Evolutionary conservation across 2,113 vertebrate species (phyloP).

Genomic region (Sorex araneus): DNA sequence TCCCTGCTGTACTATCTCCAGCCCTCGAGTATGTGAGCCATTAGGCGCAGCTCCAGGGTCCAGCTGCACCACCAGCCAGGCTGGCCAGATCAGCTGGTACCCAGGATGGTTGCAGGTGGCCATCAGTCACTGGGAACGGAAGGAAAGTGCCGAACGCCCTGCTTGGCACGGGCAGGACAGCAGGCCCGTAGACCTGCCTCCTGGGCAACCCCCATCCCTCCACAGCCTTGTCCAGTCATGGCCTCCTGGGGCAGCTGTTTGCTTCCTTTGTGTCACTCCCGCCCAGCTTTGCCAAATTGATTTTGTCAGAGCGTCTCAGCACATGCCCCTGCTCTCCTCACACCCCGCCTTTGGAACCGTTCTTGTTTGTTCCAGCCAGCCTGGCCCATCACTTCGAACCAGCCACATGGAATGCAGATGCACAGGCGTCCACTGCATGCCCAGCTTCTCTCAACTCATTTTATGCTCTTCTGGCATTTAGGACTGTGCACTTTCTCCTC

Average conservation of each 20-base stretch:
- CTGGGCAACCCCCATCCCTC: not conserved
- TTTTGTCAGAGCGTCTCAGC: conserved; percentile 60
- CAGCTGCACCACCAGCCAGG: not conserved
- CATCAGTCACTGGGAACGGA: not conserved
- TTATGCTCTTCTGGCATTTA: not conserved
- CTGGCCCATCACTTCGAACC: not conserved
- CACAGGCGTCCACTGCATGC: not conserved
- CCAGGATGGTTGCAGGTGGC: not conserved
- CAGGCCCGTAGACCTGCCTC: conserved; percentile 42
- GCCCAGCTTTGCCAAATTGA: not conserved
- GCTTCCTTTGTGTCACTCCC: not conserved
- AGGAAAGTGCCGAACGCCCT: not conserved
- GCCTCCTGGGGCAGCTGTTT: not conserved
- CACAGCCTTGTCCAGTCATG: not conserved
- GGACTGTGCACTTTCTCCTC: conserved; percentile 28
- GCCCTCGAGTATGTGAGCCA: not conserved
- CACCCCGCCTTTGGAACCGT: not conserved
- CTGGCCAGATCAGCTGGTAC: not conserved
- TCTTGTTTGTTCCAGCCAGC: not conserved
- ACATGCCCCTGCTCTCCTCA: conserved; percentile 57
- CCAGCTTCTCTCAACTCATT: not conserved
- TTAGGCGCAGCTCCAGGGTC: not conserved
- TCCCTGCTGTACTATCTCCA: not conserved
- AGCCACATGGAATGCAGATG: not conserved
- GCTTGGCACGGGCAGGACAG: not conserved